Conservation (phyloP, 2,113 vertebrate species). For the Sprattus sprattus region DNA sequence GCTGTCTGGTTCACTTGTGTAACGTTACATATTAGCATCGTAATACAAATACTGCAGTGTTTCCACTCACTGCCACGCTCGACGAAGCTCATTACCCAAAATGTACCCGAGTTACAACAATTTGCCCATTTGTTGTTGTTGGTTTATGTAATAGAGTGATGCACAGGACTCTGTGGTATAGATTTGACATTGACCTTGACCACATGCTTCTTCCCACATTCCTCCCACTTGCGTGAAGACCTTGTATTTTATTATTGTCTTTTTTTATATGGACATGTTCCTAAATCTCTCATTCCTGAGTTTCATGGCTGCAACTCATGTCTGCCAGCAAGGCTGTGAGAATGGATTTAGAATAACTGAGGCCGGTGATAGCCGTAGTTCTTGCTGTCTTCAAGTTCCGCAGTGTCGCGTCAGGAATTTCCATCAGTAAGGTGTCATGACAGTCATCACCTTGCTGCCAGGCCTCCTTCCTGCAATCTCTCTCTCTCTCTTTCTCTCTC, state of each 20-base stretch:
- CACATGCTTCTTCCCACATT: no score
- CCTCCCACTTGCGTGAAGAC: no score
- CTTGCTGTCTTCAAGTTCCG: not conserved
- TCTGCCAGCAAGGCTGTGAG: no score
- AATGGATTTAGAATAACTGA: not conserved
- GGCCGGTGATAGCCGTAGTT: not conserved
- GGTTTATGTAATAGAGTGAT: no score
- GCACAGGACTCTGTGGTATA: no score
- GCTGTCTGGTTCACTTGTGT: not conserved
- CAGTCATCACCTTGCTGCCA: no score
- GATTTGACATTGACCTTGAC: no score
- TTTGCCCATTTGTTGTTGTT: not conserved
- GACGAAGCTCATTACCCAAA: not conserved
- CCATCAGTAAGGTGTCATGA: no score
- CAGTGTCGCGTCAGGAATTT: not conserved
- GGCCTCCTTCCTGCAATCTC: not conserved
- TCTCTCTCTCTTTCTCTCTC: not conserved
- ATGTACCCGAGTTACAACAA: not conserved
- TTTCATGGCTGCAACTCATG: no score
- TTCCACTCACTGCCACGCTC: not conserved
- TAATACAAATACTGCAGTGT: not conserved
- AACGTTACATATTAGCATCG: not conserved
- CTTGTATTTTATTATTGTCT: not conserved
- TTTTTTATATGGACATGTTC: not conserved
- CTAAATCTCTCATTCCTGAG: not conserved